Conservation (phyloP, 2,113 vertebrate genomes). For the Semnopithecus entellus region DNA sequence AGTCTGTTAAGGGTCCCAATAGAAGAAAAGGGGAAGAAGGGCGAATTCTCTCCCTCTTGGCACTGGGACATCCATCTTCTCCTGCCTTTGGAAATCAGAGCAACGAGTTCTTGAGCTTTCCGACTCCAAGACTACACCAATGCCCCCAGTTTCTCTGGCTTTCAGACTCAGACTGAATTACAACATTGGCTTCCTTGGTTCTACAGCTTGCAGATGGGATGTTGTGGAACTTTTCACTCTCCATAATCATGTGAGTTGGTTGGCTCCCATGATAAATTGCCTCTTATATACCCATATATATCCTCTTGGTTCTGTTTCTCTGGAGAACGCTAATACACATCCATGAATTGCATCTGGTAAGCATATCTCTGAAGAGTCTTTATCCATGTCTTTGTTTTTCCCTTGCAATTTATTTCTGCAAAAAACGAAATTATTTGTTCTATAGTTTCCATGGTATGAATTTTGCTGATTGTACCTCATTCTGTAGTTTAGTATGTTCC, state of each 20-base stretch:
- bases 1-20: no score
- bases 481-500: not conserved
- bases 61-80: not conserved
- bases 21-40: not conserved
- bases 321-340: not conserved
- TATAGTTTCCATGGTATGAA: not conserved
- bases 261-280: not conserved
- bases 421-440: not conserved
- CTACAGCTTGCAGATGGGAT: not conserved
- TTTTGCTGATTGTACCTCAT: not conserved
- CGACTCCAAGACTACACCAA: not conserved
- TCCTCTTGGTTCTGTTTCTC: not conserved
- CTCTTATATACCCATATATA: not conserved
- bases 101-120: not conserved
- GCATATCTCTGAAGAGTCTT: not conserved
- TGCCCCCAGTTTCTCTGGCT: not conserved
- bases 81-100: not conserved
- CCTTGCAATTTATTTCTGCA: not conserved
- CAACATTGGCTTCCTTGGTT: not conserved
- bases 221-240: not conserved
- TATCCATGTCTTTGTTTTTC: slow-evolving; percentile 7
- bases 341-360: not conserved
- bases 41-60: not conserved
- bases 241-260: not conserved
- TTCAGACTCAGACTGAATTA: not conserved